These are phyloP conservation scores for Atherinomorus stipes DNA, from an alignment of 2,113 vertebrate genomes.

Conservation along the genomic window DNA sequence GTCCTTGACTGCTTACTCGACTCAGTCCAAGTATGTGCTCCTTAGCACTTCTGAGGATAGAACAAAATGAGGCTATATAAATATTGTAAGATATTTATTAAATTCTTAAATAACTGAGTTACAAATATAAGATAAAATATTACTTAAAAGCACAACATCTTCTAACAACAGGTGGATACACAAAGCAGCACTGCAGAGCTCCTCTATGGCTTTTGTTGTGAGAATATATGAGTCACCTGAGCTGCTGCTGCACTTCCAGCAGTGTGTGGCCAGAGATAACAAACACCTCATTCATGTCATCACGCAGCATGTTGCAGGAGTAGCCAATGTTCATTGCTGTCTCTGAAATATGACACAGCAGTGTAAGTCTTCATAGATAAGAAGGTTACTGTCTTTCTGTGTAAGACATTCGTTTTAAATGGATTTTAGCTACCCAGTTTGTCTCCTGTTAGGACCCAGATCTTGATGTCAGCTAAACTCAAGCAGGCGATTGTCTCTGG, in stretches of 20 bases:
- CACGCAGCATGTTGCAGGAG: slow-evolving; percentile 87
- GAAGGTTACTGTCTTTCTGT: neutral
- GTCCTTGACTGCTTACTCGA: slow-evolving; percentile 56
- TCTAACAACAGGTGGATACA: neutral
- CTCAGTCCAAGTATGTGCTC: slow-evolving; percentile 75
- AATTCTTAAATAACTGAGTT: neutral
- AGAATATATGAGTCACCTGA: slow-evolving; percentile 73
- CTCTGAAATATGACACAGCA: slow-evolving; percentile 75
- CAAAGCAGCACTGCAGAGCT: neutral
- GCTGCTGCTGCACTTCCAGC: slow-evolving; percentile 83
- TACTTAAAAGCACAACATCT: neutral
- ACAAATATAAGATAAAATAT: neutral
- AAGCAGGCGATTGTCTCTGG: slow-evolving; percentile 85
- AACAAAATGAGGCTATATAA: neutral
- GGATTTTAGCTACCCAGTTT: slow-evolving; percentile 84
- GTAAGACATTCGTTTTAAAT: neutral
- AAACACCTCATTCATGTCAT: slow-evolving; percentile 87
- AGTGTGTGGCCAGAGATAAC: slow-evolving; percentile 80
- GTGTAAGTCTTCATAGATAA: neutral
- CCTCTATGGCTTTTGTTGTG: neutral
- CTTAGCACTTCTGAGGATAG: slow-evolving; percentile 78
- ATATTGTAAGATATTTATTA: neutral
- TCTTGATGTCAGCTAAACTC: slow-evolving; percentile 87
- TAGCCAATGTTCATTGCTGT: slow-evolving; percentile 89
- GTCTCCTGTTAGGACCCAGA: slow-evolving; percentile 91